Conservation (phyloP, 2,888 invertebrate species). For the Lacanobia wlatinum region DNA sequence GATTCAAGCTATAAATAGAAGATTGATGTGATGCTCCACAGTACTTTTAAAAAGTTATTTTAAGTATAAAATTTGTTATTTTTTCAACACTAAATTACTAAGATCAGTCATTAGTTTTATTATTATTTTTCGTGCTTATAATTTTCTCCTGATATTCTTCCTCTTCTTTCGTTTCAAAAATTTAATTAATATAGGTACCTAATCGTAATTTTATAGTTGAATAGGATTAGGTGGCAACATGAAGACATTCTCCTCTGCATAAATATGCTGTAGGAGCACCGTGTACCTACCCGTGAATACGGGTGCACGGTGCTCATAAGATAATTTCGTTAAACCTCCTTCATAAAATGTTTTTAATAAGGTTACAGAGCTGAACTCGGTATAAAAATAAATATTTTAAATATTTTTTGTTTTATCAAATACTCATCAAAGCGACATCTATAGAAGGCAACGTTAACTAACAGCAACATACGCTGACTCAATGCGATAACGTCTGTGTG, state of each 20-base stretch:
- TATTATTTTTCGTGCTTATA: background rate
- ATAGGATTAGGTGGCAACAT: too few relatives aligned
- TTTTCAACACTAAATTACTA: conserved; percentile 23
- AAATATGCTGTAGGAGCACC: too few relatives aligned
- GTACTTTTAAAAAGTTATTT: conserved; percentile 11
- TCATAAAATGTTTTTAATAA: background rate
- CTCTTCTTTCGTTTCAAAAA: background rate
- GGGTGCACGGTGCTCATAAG: background rate
- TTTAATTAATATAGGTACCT: background rate
- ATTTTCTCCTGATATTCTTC: background rate
- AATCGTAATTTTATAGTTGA: too few relatives aligned
- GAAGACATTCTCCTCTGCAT: background rate
- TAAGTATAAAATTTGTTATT: background rate
- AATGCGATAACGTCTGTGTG: background rate
- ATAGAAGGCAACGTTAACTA: conserved; percentile 5
- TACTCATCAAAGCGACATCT: conserved; percentile 42
- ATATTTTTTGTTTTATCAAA: background rate
- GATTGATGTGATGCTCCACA: conserved; percentile 67
- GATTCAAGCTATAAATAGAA: conserved; percentile 77
- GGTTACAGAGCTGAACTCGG: background rate
- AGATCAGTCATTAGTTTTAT: conserved; percentile 10
- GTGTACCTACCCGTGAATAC: too few relatives aligned
- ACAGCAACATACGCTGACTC: background rate
- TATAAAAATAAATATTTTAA: background rate
- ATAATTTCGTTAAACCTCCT: background rate